Base-by-base conservation (phyloP, 2,888 invertebrate species). In the Bombylius major region DNA sequence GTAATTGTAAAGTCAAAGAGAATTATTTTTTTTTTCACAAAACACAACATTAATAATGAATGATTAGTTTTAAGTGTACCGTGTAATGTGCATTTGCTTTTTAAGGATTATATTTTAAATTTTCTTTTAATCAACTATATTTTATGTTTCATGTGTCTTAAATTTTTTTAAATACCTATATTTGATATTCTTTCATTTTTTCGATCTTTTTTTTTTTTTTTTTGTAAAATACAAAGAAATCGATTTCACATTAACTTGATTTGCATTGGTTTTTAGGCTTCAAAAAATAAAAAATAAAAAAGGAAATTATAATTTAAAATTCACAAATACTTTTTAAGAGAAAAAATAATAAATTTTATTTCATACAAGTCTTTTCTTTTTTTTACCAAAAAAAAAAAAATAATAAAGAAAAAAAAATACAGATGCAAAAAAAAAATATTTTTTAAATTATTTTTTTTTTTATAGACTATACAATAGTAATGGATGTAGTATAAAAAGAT, bases 401-500 rank as follows among this genome's bases (percentile, higher is more conserved):
- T 23, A 23, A 23, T 23, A 23, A 23, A 23, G 3, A 3, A 23
- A 23, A 23, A 23, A 23, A 23, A 23, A 23, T 23, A 23, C 23
- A 23, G 47, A 52, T 52, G 47, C 52, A 52, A 47, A 52, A 52
- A 46, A 52, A 52, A 23, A 23, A 23, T 23, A 23, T 42, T 42
- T 36, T 36, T 36, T 36, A 7, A 7, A 7, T 36, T 53, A 39
- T 36, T 47, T 36, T 36, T 47, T 53, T 23, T 47, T 36, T 53
- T 50, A 55, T 50, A 55, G 47, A 55, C 50, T 54, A 54, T 54
- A 50, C 50, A 44, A 54, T 54, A 42, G 11, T 42, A 49, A 50
- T 54, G 50, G 36, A 54, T 50, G 47, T 56, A 56, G 53, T 53
- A 56, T 58, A 58, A 54, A 58, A 58, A 58, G 53, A 58, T 52